Conservation (phyloP, 2,113 vertebrate species). For the Bungarus multicinctus region DNA sequence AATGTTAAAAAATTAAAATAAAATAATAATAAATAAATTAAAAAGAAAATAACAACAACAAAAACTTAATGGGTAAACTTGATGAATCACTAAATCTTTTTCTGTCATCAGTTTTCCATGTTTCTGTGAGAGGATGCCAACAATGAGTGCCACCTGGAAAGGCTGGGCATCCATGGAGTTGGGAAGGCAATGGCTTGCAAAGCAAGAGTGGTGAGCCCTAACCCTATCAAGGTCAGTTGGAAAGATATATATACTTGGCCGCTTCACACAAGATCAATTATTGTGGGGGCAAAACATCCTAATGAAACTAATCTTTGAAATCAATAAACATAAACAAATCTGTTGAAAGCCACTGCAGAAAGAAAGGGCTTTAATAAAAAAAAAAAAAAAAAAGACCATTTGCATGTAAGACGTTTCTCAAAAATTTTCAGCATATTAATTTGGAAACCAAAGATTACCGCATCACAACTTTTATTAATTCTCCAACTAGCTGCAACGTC, state of each 20-base stretch:
- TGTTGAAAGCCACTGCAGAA: not conserved
- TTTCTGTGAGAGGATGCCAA: not conserved
- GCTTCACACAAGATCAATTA: not conserved
- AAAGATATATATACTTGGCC: not conserved
- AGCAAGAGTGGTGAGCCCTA: not conserved
- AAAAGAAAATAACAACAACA: not conserved
- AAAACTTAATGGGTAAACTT: not conserved
- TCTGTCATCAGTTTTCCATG: not conserved
- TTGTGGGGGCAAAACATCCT: not conserved
- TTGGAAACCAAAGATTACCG: slow-evolving; percentile 2
- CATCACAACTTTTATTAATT: not conserved
- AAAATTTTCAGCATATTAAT: not conserved
- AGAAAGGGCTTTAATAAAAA: not conserved
- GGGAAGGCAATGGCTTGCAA: not conserved
- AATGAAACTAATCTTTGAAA: not conserved
- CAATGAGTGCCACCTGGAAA: not conserved
- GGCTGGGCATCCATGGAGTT: not conserved
- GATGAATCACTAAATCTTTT: not conserved
- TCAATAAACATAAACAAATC: not conserved
- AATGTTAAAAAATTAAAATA: not conserved
- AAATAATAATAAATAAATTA: too few species aligned
- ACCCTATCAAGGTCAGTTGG: not conserved
- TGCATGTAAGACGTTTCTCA: not conserved
- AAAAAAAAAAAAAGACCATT: not conserved
- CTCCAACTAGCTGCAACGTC: not conserved